Evolutionary conservation across 2,797 vertebrate species (phyloP).

Genomic region (Notoglanidium macrostoma): DNA sequence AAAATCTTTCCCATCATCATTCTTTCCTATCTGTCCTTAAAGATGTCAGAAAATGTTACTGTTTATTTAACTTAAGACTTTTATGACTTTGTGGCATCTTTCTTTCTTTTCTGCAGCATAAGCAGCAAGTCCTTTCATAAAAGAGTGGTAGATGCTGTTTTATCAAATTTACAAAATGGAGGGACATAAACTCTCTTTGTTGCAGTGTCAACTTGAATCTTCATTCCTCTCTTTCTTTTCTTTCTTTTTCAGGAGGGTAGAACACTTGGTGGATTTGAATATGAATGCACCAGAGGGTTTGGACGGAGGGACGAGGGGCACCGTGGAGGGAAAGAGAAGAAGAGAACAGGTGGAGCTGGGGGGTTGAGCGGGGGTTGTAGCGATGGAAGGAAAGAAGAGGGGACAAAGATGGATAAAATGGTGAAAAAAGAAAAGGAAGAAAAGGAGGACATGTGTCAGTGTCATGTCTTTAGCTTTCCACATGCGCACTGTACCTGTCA

Average conservation of each 20-base stretch:
- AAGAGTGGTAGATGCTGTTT: background rate
- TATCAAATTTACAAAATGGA: background rate
- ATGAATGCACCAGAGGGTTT: constrained; percentile 66
- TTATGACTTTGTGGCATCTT: background rate
- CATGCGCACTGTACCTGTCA: background rate
- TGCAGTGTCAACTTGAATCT: background rate
- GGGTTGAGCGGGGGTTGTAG: constrained; percentile 31
- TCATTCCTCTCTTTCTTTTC: constrained; percentile 10
- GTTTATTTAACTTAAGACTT: background rate
- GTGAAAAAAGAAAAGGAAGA: constrained; percentile 28
- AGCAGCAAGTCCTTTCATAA: background rate
- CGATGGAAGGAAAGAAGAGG: constrained; percentile 58
- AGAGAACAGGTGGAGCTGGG: constrained; percentile 57
- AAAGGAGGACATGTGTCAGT: constrained; percentile 15
- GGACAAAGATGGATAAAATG: background rate
- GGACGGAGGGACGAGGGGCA: constrained; percentile 54
- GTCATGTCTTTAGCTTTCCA: constrained; percentile 17
- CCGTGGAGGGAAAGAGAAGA: constrained; percentile 46
- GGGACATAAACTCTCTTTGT: constrained; percentile 41
- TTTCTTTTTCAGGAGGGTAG: constrained; percentile 33
- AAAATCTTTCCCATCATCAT: background rate
- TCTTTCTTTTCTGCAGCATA: background rate
- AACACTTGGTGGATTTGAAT: constrained; percentile 71
- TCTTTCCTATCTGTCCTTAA: background rate
- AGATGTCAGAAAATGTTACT: background rate